A percentile compares a stretch with the other conserved stretches of the same genome.
Evolutionary conservation across 2,797 vertebrate genomes (phyloP).

Genomic region (Fringilla coelebs): DNA sequence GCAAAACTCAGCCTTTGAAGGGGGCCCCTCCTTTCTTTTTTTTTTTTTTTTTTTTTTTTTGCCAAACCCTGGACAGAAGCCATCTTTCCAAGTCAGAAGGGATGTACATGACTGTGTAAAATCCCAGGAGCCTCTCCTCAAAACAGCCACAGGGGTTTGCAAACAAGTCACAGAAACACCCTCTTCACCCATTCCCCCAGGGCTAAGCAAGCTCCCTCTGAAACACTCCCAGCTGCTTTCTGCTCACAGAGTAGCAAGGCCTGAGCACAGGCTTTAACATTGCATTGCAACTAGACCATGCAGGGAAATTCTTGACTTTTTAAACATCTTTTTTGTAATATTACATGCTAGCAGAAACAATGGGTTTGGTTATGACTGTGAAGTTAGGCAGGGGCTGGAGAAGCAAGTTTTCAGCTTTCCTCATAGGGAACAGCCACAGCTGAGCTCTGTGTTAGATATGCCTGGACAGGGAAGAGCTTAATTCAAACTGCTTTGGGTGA

Average conservation of each 20-base stretch:
- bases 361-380: neutral
- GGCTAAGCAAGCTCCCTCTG: neutral
- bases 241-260: neutral
- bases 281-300: neutral
- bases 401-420: neutral
- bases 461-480: neutral
- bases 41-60: neutral
- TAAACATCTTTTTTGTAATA: neutral
- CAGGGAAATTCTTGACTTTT: neutral
- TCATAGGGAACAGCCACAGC: neutral
- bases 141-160: constrained; percentile 37
- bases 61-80: neutral
- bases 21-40: neutral
- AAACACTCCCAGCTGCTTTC: neutral
- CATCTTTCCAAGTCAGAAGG: constrained; percentile 16
- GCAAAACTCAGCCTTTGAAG: neutral
- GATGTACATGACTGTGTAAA: neutral
- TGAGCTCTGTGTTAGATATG: neutral
- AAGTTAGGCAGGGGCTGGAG: neutral
- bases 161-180: constrained; percentile 34
- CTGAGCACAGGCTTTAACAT: neutral
- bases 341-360: neutral
- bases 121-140: neutral
- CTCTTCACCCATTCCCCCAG: neutral
- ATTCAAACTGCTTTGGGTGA: neutral